Evolutionary conservation across 1,140 invertebrate genomes (phyloP), one percentile per base, ranked within the genome.

Genomic region (Bombus waltoni): DNA sequence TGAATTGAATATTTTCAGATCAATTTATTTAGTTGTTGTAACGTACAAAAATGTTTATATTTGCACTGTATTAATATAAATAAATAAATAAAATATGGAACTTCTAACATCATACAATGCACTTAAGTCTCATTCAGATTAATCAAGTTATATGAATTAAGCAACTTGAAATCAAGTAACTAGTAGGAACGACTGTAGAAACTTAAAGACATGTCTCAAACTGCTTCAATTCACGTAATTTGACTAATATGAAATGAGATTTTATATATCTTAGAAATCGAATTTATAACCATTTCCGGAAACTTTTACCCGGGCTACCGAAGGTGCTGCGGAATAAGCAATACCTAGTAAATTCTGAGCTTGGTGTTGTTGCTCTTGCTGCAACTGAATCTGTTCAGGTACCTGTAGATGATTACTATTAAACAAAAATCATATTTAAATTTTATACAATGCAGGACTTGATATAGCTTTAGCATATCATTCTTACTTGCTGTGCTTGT

Each of bases 221-320:
- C n/a, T 1, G 11, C 10, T 62, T 62, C 10, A 62, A n/a, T 62
- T 62, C 28, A 62, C 25, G 11, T 62, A 62, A 62, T n/a, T 62
- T n/a, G 59, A n/a, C 11, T 62, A 62, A 62, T 62, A 28, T 62
- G 28, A n/a, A 53, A 62, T n/a, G 28, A 62, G 11, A 62, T 62
- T 62, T 62, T 13, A 25, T 62, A 22, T 38, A 65, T 3, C 25
- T 93, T 83, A 94, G 81, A 94, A 94, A 71, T 93, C 77, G 68
- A 93, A 92, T 73, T 93, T 93, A 75, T 93, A 94, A 18, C 93
- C 93, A 71, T 93, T 93, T 40, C 93, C 93, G 6, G 75, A 89
- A 18, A 93, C 87, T 85, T 94, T 94, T 9, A 94, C 93, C 35
- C 89, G 92, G 32, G 93, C 90, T 5, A 94, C 93, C 0, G 92